Evolutionary conservation across 2,113 vertebrate genomes (phyloP).

Genomic region (Xyliphius kryptos): DNA sequence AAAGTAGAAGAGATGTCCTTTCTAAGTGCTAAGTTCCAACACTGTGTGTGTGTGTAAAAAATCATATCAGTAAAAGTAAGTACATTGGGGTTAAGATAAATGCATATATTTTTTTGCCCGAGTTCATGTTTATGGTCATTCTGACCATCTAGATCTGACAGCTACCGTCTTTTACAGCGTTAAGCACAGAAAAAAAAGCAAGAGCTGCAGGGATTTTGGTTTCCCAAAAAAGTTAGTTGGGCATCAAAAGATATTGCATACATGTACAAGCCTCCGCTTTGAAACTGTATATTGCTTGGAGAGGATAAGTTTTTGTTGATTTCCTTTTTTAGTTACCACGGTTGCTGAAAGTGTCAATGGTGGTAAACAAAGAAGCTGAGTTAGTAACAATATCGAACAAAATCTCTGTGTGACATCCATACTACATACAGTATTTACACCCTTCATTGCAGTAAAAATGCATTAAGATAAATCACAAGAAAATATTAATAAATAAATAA

Average conservation of each 20-base stretch:
- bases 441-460: slow-evolving; percentile 55
- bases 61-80: slow-evolving; percentile 35
- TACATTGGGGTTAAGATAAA: slow-evolving; percentile 34
- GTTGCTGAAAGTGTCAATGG: slow-evolving; percentile 92
- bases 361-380: slow-evolving; percentile 88
- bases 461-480: slow-evolving; percentile 48
- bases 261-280: slow-evolving; percentile 83
- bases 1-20: slow-evolving; percentile 5
- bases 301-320: slow-evolving; percentile 65
- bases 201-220: slow-evolving; percentile 69
- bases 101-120: slow-evolving; percentile 33
- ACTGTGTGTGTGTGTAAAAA: slow-evolving; percentile 32
- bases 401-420: slow-evolving; percentile 54
- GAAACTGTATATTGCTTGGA: slow-evolving; percentile 85
- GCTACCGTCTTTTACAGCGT: slow-evolving; percentile 69
- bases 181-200: slow-evolving; percentile 70
- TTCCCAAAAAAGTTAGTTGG: slow-evolving; percentile 75
- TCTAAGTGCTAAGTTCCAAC: slow-evolving; percentile 41
- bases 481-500: slow-evolving; percentile 54
- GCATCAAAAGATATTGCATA: slow-evolving; percentile 94
- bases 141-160: slow-evolving; percentile 63
- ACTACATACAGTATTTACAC: slow-evolving; percentile 76
- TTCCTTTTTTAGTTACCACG: slow-evolving; percentile 76
- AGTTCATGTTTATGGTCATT: slow-evolving; percentile 38
- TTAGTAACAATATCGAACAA: slow-evolving; percentile 77